Base-by-base conservation (phyloP, 2,888 invertebrate genomes). In the Spialia ferax region DNA sequence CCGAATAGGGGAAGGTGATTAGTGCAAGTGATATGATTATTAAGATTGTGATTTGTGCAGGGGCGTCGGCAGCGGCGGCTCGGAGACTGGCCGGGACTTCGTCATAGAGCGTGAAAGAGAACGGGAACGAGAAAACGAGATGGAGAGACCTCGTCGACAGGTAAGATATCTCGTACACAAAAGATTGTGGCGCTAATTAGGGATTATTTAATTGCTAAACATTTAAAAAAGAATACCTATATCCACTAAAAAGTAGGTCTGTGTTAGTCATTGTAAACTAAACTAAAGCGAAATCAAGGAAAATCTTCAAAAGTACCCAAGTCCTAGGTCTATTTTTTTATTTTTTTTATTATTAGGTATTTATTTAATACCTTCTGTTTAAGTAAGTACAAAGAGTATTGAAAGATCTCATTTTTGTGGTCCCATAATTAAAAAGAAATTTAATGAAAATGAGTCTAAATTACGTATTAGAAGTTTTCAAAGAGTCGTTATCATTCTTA, bases 41-140 rank as follows among this genome's bases (percentile, higher is more conserved):
- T 35, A 63, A 63, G 7, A 11, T 15, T 23, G 38, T 65, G 57
- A 18, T 54, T 50, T 67, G 71, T 70, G 69, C 82, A 93, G 93
- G 85, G 91, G 92, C 32, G 86, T 87, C 32, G 87, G 88, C 67
- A 80, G 82, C 35, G 85, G 85, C 10, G 77, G 81, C 7, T 86
- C 83, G 1, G 93, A 89, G 48, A 82, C 80, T 1, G 83, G 79
- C 13, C 82, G 94, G 0, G 94, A 94, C 84, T 94, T 94, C 80
- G 79, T 87, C 70, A 93, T 94, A 68, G 93, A 93, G 79, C 77
- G 93, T 8, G 94, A 94, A 78, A 74, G 94, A 4, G 92, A 93
- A 75, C 74, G 93, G 20, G 92, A 92, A 74, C 72, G 89, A 35
- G 91, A 91, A 60, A 79, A 70, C 42, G 93, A 93, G 35, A 75